phyloP scores from a whole-genome alignment of 2,797 vertebrate genomes.

The Microctenopoma steveboyesi region DNA sequence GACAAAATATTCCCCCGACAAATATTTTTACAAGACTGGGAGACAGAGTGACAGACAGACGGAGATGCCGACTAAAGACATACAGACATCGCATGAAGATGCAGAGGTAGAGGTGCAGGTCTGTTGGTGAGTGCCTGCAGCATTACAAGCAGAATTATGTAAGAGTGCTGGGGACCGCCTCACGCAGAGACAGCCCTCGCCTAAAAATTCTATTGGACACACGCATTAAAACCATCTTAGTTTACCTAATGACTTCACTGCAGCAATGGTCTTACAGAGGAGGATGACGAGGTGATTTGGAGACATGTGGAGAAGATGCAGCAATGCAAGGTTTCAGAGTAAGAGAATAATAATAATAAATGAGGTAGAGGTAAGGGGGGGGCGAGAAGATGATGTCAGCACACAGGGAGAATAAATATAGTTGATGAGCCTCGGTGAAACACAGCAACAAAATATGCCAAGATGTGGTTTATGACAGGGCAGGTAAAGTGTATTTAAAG shows the following conservation, averaged over 20 bases:
- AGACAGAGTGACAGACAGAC: not conserved
- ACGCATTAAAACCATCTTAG: slow-evolving; percentile 8
- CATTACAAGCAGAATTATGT: slow-evolving; percentile 67
- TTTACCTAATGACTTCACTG: slow-evolving; percentile 36
- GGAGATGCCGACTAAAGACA: not conserved
- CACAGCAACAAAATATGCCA: not conserved
- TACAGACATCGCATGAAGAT: slow-evolving; percentile 31
- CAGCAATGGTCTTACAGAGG: slow-evolving; percentile 38
- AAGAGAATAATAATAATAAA: slow-evolving; percentile 5
- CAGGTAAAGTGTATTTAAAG: not conserved
- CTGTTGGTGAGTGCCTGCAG: slow-evolving; percentile 57
- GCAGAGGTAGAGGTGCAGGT: slow-evolving; percentile 56
- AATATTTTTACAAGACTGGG: not conserved
- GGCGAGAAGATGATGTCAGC: not conserved
- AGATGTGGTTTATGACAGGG: not conserved
- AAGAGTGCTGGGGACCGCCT: slow-evolving; percentile 50
- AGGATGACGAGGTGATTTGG: slow-evolving; percentile 33
- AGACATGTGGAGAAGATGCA: slow-evolving; percentile 17
- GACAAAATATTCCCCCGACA: not conserved
- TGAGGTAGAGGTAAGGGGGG: not conserved
- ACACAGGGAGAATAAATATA: not conserved
- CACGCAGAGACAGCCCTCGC: slow-evolving; percentile 31
- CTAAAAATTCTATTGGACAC: slow-evolving; percentile 50
- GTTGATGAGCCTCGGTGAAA: not conserved
- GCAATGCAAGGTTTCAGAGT: slow-evolving; percentile 6